These are phyloP conservation scores for Spilogale gracilis DNA, from an alignment of 2,113 vertebrate genomes.

Conservation along the genomic window DNA sequence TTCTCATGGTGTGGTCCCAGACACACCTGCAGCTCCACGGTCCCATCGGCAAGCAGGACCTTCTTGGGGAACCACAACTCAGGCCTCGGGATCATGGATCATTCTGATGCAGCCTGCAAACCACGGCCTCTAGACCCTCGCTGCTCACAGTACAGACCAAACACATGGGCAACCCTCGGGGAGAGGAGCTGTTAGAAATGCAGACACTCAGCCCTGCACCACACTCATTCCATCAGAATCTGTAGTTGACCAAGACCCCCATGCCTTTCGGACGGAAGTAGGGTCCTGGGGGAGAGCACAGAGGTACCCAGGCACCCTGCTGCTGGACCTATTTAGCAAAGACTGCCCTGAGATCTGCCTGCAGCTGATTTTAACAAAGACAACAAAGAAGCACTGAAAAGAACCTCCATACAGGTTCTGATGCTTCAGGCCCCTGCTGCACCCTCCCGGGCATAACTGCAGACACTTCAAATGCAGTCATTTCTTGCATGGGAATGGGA, in stretches of 20 bases:
- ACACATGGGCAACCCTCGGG: rapidly evolving
- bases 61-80: background rate
- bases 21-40: background rate
- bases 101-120: background rate
- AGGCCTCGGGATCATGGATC: background rate
- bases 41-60: background rate
- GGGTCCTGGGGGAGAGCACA: background rate
- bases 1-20: background rate
- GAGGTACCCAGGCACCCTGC: background rate
- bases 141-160: background rate
- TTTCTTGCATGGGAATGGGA: background rate
- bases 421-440: background rate
- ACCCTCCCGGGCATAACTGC: background rate
- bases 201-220: background rate
- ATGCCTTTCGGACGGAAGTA: background rate
- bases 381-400: background rate
- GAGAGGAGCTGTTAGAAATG: background rate
- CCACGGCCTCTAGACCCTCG: background rate
- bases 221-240: background rate
- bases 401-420: background rate
- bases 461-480: background rate
- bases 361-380: background rate
- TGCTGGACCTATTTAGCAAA: background rate
- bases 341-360: background rate
- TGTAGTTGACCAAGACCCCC: background rate